A percentile compares a stretch with the other conserved stretches of the same genome.
These are phyloP conservation scores for Garra rufa DNA, from an alignment of 2,113 vertebrate species.

Conservation along the genomic window DNA sequence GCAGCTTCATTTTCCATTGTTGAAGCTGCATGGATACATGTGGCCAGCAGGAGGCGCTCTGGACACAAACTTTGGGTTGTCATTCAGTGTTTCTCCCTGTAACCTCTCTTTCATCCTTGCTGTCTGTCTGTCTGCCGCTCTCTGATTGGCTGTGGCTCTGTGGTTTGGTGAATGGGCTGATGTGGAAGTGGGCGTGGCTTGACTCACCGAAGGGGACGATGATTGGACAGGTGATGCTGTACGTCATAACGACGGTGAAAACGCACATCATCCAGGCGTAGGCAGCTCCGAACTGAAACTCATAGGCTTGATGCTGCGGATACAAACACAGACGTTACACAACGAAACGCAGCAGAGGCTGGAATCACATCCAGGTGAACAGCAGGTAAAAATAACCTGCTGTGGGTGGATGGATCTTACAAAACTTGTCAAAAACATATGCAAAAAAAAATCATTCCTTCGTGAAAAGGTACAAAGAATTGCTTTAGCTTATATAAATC, in stretches of 20 bases:
- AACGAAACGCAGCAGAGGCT: neutral
- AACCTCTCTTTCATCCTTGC: neutral
- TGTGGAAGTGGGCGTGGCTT: neutral
- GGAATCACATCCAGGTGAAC: neutral
- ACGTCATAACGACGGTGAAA: conserved; percentile 98
- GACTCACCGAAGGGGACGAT: conserved; percentile 94
- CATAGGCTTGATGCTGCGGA: conserved; percentile 92
- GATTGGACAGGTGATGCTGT: conserved; percentile 98
- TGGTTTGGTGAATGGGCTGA: conserved; percentile 25
- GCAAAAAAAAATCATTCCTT: no score
- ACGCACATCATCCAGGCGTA: conserved; percentile 99
- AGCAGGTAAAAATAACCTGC: conserved; percentile 8
- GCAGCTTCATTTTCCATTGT: neutral
- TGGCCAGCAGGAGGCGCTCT: conserved; percentile 44
- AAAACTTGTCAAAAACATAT: neutral
- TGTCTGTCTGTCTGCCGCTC: neutral
- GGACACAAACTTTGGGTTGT: neutral
- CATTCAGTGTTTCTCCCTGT: neutral
- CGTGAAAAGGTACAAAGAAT: neutral
- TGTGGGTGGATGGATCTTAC: neutral
- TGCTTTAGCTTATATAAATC: no score
- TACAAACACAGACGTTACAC: neutral
- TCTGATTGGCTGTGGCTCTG: neutral
- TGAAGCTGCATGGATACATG: neutral
- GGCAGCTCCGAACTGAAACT: conserved; percentile 97